Conservation (phyloP, 2,888 invertebrate genomes). For the Myathropa florea region DNA sequence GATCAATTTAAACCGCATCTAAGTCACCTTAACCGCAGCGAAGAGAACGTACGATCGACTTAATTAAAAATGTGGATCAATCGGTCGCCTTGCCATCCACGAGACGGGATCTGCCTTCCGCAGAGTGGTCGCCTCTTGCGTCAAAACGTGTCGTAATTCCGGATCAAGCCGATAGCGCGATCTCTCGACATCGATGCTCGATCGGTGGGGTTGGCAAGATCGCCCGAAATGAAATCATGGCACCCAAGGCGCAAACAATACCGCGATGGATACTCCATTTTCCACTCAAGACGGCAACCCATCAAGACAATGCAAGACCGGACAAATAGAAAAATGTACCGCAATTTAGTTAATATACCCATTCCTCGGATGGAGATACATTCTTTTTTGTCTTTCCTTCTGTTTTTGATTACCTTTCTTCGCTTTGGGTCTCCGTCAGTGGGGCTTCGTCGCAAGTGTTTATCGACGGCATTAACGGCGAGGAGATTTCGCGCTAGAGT, state of each 20-base stretch:
- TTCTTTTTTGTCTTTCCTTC: conserved; percentile 18
- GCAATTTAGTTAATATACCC: conserved; percentile 24
- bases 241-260: too few species aligned
- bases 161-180: conserved; percentile 11
- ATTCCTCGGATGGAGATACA: conserved; percentile 19
- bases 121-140: conserved; percentile 32
- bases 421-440: conserved; percentile 25
- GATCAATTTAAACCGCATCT: conserved; percentile 2
- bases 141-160: background rate
- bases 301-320: conserved; percentile 40
- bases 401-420: conserved; percentile 26
- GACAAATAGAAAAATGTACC: conserved; percentile 40
- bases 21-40: background rate
- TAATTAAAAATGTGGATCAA: conserved; percentile 66
- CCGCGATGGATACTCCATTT: background rate
- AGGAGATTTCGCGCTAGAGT: conserved; percentile 51
- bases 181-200: conserved; percentile 55
- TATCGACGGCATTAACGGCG: conserved; percentile 43
- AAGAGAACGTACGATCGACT: conserved; percentile 23
- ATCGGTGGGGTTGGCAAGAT: conserved; percentile 19
- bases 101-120: conserved; percentile 7
- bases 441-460: conserved; percentile 11
- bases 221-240: too few species aligned
- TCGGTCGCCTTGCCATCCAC: conserved; percentile 27
- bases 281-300: background rate